These are phyloP conservation scores for Fulmarus glacialis DNA, from an alignment of 2,113 vertebrate species.

Conservation along the genomic window DNA sequence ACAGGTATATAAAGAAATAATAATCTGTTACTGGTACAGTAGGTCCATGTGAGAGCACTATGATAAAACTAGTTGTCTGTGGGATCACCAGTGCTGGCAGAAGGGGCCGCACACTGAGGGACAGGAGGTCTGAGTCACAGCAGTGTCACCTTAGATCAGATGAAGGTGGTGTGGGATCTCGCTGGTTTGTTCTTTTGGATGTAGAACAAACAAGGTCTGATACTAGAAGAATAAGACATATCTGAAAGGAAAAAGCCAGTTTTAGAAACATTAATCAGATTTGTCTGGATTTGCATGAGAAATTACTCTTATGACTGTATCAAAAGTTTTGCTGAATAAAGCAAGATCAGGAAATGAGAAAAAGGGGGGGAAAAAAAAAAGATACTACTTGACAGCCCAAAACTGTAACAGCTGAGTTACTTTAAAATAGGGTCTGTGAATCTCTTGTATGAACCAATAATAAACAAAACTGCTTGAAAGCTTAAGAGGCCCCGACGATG, in stretches of 20 bases:
- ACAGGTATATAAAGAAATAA: not conserved
- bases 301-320: not conserved
- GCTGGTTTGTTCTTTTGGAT: not conserved
- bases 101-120: not conserved
- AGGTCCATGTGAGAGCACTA: fast-evolving
- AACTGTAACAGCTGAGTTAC: not conserved
- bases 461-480: not conserved
- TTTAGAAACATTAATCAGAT: not conserved
- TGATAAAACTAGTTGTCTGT: not conserved
- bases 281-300: not conserved
- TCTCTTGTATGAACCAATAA: not conserved
- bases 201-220: not conserved
- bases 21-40: not conserved
- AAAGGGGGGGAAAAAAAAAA: not conserved
- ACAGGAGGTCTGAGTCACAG: not conserved
- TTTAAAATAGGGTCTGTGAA: not conserved
- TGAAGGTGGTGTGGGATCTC: not conserved
- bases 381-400: not conserved
- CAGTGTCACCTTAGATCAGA: not conserved
- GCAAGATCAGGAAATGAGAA: not conserved
- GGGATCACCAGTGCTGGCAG: not conserved
- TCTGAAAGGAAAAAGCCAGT: not conserved
- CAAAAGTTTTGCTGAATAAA: not conserved
- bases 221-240: not conserved
- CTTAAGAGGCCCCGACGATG: fast-evolving